Base-by-base conservation (phyloP, 2,113 vertebrate genomes). In the Lamprologus lemairii region DNA sequence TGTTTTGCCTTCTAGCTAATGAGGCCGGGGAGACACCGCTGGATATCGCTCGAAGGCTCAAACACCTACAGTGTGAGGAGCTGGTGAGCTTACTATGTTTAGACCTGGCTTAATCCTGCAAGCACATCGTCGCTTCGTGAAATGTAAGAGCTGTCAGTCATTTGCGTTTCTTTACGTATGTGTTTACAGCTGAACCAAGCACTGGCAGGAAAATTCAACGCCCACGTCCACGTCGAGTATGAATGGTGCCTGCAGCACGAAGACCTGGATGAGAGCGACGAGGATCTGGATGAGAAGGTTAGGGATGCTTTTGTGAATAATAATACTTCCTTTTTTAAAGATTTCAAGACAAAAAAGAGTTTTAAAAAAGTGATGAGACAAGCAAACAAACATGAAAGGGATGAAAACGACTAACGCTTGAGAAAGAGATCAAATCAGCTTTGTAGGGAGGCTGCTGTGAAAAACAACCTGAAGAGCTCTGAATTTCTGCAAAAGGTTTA, bases 181-280 rank as follows among this genome's bases (percentile, higher is more conserved):
- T 85, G 51, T 75, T 78, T 85, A n/a, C 88, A 99, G 99, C 96
- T 99, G 81, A 97, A 96, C 87, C 98, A 99, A 80, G 98, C 98
- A 11, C 95, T 99, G 49, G 97, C 98, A 0, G 99, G 99, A 87
- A 98, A 98, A 90, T 98, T 99, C 92, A 99, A 99, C 86, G 97
- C 97, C 54, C 99, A 99, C 14, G 98, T 99, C 33, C 99, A 99
- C 2, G 98, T 99, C 1, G 99, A 99, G 89, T 99, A 99, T n/a
- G 99, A 99, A 79, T 99, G 99, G 98, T 96, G 98, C 12, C 94
- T 99, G 87, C 97, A 98, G 73, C 97, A 98, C 1, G 98, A 98
- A 94, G 98, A 99, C 94, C 93, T 99, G 91, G 99, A 99, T 2
- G 99, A 99, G 91, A 99, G 98, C 7, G 99, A 99, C 6, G 99